Evolutionary conservation across 2,797 vertebrate species (phyloP), one percentile per base, ranked within the genome.

Genomic region (Typhlichthys subterraneus): DNA sequence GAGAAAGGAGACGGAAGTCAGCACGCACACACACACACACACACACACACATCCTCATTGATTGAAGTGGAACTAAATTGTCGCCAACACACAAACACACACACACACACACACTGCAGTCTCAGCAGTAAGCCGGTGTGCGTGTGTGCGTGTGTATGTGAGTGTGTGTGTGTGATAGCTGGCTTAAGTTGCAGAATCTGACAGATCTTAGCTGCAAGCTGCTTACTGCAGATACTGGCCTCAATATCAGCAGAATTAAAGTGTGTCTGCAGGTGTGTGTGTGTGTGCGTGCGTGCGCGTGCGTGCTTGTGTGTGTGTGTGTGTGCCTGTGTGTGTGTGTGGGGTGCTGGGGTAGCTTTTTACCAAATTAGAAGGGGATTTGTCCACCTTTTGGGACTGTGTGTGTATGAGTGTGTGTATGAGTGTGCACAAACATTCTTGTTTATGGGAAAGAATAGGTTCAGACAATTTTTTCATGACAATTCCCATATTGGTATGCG

Each of bases 131-230:
- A 17, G 56, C 14, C 33, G 15, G 53, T 55, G 48, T 50, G 48
- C 9, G 48, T 50, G 48, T 15, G 48, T 50, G 48, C 9, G 48
- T 50, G 48, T 15, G 48, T 50, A 31, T 42, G 53, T 10, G 23
- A 17, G 23, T 33, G 53, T 71, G 73, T 76, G 69, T 62, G 71
- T 82, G 75, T 80, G 80, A 83, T 83, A 83, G 78, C 75, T 65
- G 82, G 85, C 85, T 88, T 84, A 89, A 88, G 83, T 89, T 86
- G 82, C 83, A 87, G 73, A 83, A 87, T 85, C 81, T 79, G 86
- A 82, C 74, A 87, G 81, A 87, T 82, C 75, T 83, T 84, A 75
- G 81, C 80, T 81, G 78, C 77, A 89, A 87, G 82, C 85, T 78
- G 86, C 79, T 88, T 87, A 88, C 85, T 82, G 78, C 73, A 83